A percentile compares a stretch with the other conserved stretches of the same genome.
These are phyloP conservation scores for Calonectris borealis DNA, from an alignment of 2,113 vertebrate species.

Conservation along the genomic window DNA sequence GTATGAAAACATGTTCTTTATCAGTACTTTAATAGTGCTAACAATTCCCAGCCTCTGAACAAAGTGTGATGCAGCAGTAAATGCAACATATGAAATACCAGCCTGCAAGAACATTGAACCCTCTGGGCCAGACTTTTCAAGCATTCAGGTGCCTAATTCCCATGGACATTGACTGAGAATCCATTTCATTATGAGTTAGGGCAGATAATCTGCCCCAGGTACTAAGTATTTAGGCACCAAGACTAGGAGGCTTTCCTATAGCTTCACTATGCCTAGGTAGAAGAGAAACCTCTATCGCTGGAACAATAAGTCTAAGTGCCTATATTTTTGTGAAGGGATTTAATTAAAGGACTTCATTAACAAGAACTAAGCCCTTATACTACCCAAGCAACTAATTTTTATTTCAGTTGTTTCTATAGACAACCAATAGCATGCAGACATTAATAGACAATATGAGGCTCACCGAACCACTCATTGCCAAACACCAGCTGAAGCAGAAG, in stretches of 20 bases:
- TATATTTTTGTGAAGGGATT: background rate
- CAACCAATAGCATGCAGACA: fast-evolving
- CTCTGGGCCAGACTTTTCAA: background rate
- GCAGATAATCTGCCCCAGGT: background rate
- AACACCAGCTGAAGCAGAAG: background rate
- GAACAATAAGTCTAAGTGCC: background rate
- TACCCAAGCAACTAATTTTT: background rate
- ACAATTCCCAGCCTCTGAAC: background rate
- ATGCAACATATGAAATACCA: background rate
- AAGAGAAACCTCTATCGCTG: background rate
- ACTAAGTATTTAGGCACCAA: background rate
- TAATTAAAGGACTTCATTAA: background rate
- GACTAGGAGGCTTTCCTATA: background rate
- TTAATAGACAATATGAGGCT: background rate
- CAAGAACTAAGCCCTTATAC: background rate
- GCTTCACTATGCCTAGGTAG: background rate
- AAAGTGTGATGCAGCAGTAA: background rate
- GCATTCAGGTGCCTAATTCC: background rate
- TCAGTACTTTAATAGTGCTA: background rate
- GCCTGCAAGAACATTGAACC: background rate
- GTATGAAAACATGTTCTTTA: background rate
- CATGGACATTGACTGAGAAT: background rate
- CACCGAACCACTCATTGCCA: background rate
- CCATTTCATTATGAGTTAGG: background rate
- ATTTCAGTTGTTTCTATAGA: background rate